Conservation (phyloP, 1,140 invertebrate species). For the Bombus fervidus region DNA sequence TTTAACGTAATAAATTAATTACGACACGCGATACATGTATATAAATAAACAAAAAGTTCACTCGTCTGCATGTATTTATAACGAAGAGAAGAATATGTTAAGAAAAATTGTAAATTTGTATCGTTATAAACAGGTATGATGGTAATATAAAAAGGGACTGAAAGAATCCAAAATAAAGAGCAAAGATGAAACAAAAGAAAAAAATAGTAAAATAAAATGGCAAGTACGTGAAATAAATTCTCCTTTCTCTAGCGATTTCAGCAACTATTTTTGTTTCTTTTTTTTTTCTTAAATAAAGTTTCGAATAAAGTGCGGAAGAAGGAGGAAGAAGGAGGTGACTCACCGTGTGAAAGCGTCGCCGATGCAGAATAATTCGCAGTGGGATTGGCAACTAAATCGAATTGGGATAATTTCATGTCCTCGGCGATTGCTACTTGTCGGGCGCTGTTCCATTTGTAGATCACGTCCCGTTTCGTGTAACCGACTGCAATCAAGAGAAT, state of each 20-base stretch:
- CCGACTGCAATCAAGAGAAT: conserved; percentile 86
- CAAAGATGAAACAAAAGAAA: neutral
- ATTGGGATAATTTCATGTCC: conserved; percentile 94
- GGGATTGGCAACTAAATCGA: conserved; percentile 91
- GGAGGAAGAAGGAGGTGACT: conserved; percentile 31
- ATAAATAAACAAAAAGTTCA: too few species aligned
- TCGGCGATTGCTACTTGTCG: conserved; percentile 90
- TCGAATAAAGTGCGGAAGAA: neutral
- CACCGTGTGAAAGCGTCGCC: conserved; percentile 72
- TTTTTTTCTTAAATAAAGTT: neutral
- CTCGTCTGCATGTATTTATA: neutral
- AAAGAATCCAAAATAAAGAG: neutral
- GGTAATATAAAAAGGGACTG: too few species aligned
- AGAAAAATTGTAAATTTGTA: neutral
- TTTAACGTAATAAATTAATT: neutral
- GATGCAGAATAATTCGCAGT: conserved; percentile 85
- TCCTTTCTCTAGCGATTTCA: neutral
- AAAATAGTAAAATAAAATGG: neutral
- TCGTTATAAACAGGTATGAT: too few species aligned
- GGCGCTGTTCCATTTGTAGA: conserved; percentile 91
- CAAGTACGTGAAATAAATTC: neutral
- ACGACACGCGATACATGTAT: too few species aligned
- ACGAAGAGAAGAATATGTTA: neutral
- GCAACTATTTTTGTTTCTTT: neutral
- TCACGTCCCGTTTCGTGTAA: conserved; percentile 90